Base-by-base conservation (phyloP, 2,797 vertebrate genomes). In the Platalea minor region DNA sequence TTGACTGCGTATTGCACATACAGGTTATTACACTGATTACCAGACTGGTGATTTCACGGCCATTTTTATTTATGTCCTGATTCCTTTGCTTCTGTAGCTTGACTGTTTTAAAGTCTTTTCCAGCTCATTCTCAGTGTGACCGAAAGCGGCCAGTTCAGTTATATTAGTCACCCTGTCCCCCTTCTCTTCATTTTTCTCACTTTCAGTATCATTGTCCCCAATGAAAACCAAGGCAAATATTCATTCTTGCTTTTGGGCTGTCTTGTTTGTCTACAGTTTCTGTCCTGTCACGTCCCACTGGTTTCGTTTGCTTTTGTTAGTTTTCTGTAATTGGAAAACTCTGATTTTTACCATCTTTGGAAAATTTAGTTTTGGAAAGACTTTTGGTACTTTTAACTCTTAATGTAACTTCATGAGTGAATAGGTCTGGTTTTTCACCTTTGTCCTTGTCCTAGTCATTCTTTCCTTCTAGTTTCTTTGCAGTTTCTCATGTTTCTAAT, bases 281-380 rank as follows among this genome's bases (percentile, higher is more conserved):
- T 59, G 17, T 54, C 35, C 31, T 43, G 28, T 41, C 7, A 33
- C 0, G 1, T 41, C 7, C 19, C 9, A 13, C 17, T 0, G 4
- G 6, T 87, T 57, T 64, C 14, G 9, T 61, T 89, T 63, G 57
- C 17, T 53, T 90, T 29, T 57, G 11, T 65, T 90, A 29, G 10
- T 70, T 37, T 51, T 70, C 33, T 53, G 29, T 82, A 76, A 35
- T 51, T 65, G 24, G 70, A 70, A 82, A 77, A 64, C n/a, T 78
- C 16, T 37, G 19, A 18, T 50, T 50, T 56, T 67, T 73, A 60
- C 23, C 17, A 25, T 20, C 31, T 83, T 48, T 56, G 28, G 20
- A 63, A 65, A 81, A 69, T n/a, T 5, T 65, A 21, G 37, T 60
- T 83, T 65, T 59, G 14, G n/a, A 31, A 59, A 82, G 59, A 41